These are phyloP conservation scores for Odontomyia ornata DNA, from an alignment of 2,888 invertebrate species.

Conservation along the genomic window DNA sequence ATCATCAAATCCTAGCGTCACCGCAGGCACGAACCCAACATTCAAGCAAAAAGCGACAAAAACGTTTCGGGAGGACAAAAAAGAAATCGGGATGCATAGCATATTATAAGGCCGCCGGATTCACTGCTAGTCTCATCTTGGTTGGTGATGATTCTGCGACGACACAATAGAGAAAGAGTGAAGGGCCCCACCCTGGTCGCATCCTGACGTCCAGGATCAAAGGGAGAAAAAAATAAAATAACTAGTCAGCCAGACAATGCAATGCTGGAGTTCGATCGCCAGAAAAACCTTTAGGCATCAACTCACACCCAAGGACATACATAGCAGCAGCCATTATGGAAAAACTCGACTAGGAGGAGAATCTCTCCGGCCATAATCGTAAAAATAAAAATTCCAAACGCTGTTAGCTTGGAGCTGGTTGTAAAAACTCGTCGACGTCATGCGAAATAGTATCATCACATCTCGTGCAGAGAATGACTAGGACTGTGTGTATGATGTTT, in stretches of 20 bases:
- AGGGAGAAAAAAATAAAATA: no score
- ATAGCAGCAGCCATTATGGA: not conserved
- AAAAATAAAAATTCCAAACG: conserved; percentile 42
- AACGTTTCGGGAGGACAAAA: not conserved
- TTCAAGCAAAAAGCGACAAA: not conserved
- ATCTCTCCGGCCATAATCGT: conserved; percentile 33
- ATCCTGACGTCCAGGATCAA: conserved; percentile 1
- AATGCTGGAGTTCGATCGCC: not conserved
- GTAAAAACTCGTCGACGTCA: conserved; percentile 28
- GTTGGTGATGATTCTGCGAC: not conserved
- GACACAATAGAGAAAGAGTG: conserved; percentile 13
- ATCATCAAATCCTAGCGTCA: conserved; percentile 27
- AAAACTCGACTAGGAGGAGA: conserved; percentile 19
- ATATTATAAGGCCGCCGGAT: not conserved
- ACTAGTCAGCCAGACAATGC: conserved; percentile 5
- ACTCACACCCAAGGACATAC: not conserved
- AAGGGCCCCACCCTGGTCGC: not conserved
- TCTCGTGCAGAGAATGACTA: not conserved
- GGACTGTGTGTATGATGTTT: conserved; percentile 9
- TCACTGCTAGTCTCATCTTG: not conserved
- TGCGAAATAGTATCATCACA: conserved; percentile 9
- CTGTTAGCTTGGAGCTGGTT: conserved; percentile 4
- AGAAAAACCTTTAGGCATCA: not conserved
- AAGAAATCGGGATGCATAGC: not conserved
- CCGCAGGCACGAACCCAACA: conserved; percentile 17